Conservation (phyloP, 2,797 vertebrate species). For the Cygnus olor region DNA sequence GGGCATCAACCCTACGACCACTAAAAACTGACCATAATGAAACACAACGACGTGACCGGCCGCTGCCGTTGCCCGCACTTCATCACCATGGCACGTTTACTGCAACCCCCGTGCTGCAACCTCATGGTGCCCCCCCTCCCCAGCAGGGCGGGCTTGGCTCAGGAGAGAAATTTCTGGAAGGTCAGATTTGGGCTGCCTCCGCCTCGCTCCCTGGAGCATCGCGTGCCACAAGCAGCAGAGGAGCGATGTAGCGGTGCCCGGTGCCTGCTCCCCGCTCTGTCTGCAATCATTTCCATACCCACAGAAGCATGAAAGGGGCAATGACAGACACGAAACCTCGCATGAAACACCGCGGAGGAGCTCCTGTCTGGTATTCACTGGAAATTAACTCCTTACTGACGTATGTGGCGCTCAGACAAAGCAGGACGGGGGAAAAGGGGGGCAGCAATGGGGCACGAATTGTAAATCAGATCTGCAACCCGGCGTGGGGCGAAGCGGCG, state of each 20-base stretch:
- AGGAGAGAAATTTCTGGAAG: constrained; percentile 68
- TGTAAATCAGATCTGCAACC: neutral
- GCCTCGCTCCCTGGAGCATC: constrained; percentile 64
- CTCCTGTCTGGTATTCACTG: constrained; percentile 38
- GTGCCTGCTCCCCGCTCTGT: constrained; percentile 64
- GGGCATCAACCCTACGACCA: neutral
- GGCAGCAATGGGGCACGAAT: accelerated
- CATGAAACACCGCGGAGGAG: constrained; percentile 71
- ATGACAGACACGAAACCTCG: constrained; percentile 83
- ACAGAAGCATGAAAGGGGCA: constrained; percentile 85
- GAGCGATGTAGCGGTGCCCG: constrained; percentile 59
- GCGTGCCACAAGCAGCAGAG: constrained; percentile 81
- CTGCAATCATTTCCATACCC: constrained; percentile 77
- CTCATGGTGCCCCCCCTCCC: accelerated
- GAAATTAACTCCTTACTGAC: constrained; percentile 67
- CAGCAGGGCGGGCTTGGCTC: neutral
- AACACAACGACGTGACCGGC: neutral
- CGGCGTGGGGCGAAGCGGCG: neutral
- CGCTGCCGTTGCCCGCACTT: neutral
- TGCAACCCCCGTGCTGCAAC: neutral
- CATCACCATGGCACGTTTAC: neutral
- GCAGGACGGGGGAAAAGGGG: neutral
- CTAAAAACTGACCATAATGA: neutral
- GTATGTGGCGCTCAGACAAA: neutral
- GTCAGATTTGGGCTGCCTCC: constrained; percentile 34